Evolutionary conservation across 2,797 vertebrate species (phyloP), one percentile per base, ranked within the genome.

Genomic region (Darevskia nairensis): DNA sequence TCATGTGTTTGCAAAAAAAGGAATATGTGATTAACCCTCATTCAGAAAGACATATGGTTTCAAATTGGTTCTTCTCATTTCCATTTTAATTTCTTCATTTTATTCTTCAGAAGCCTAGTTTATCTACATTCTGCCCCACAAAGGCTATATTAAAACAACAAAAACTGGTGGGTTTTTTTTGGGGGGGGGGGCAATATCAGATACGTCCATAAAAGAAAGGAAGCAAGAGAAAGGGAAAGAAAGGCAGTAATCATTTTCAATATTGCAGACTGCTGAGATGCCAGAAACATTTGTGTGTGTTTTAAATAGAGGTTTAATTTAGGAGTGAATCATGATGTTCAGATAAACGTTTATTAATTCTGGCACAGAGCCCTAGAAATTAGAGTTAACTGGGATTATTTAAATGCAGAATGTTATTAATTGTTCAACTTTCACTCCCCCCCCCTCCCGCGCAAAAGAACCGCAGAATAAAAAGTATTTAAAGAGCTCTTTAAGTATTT

Each of bases 1-100:
- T 81, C 55, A 61, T 94, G 90, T 96, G 85, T 95, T 95, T 94
- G 95, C 92, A 94, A 92, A 95, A 85, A 95, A 86, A 1, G 7
- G 93, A 91, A 90, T 93, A 92, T 89, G 94, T 93, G 93, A 93
- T 94, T 93, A 92, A 94, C 92, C 90, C 83, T 92, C 83, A n/a
- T 89, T 93, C 92, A 86, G 90, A 86, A 95, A 94, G 94, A 92
- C 80, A 1, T 86, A 92, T 88, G 90, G 80, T 94, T 91, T 89
- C 91, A 92, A 91, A 91, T 94, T 82, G 79, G 82, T 86, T 92
- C 84, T 94, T 90, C 87, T 94, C 35, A 66, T 92, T 95, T 94
- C 92, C 91, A 86, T 86, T 93, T 94, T 90, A 92, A 87, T 93
- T 86, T 92, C 82, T 91, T 92, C 8, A 32, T 93, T 88, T 86